These are phyloP conservation scores for Cheilosia pagana DNA, from an alignment of 2,888 invertebrate species.

Conservation along the genomic window DNA sequence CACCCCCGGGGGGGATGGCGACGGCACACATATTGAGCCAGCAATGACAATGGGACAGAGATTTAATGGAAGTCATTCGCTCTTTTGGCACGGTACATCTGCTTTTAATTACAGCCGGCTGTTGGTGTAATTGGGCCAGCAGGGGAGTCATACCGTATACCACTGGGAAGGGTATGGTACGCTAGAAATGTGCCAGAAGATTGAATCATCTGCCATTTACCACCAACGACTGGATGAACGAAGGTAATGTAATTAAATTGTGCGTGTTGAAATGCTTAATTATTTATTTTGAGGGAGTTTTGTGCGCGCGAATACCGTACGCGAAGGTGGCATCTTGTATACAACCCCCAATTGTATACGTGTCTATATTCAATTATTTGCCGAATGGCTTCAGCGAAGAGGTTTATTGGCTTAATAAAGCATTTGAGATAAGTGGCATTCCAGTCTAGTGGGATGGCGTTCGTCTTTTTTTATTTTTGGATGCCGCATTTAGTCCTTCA, in stretches of 20 bases:
- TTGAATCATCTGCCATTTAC: conserved; percentile 65
- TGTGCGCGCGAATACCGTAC: conserved; percentile 21
- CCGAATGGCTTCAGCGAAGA: conserved; percentile 9
- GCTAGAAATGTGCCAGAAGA: conserved; percentile 30
- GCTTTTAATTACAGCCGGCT: conserved; percentile 47
- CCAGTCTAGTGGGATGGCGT: neutral
- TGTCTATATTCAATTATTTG: conserved; percentile 16
- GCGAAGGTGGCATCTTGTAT: neutral
- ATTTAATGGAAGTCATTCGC: conserved; percentile 61
- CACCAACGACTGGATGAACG: conserved; percentile 39
- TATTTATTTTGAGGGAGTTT: conserved; percentile 43
- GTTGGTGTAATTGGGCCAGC: conserved; percentile 9
- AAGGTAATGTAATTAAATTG: conserved; percentile 60
- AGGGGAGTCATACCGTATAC: neutral
- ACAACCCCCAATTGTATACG: conserved; percentile 21
- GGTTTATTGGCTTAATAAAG: conserved; percentile 54
- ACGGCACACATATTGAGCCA: conserved; percentile 22
- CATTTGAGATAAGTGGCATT: conserved; percentile 24
- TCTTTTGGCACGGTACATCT: conserved; percentile 50
- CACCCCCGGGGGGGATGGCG: conserved; percentile 23
- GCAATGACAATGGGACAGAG: conserved; percentile 47
- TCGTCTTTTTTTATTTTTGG: neutral
- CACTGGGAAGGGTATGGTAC: too few relatives aligned
- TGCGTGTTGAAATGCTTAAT: conserved; percentile 67
- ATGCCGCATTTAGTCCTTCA: too few relatives aligned